phyloP scores from a whole-genome alignment of 2,113 vertebrate genomes.

The Camelus dromedarius region DNA sequence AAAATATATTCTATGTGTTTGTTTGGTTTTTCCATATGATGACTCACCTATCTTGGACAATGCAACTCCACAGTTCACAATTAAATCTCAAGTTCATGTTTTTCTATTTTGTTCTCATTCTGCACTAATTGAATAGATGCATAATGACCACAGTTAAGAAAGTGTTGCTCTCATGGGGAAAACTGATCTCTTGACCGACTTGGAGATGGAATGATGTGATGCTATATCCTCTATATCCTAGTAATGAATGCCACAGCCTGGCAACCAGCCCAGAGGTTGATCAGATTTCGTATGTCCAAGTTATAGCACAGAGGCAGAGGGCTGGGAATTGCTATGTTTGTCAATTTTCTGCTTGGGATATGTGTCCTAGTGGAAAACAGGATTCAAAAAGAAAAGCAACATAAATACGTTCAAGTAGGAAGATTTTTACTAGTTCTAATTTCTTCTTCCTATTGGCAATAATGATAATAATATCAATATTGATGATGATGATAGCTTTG shows the following conservation, averaged over 20 bases:
- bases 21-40: neutral
- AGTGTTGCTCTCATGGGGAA: neutral
- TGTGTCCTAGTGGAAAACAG: neutral
- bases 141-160: neutral
- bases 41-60: neutral
- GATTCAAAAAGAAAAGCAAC: neutral
- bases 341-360: neutral
- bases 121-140: neutral
- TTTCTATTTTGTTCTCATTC: neutral
- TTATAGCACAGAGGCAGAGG: too few species aligned
- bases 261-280: neutral
- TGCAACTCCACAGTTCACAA: constrained; percentile 7
- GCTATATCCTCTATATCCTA: neutral
- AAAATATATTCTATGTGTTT: constrained; percentile 7
- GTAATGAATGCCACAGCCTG: neutral
- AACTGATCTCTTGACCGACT: neutral
- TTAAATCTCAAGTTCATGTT: constrained; percentile 6
- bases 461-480: neutral
- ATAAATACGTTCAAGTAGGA: neutral
- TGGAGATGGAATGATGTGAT: neutral
- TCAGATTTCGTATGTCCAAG: too few species aligned
- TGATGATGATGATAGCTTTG: neutral
- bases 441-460: neutral
- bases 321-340: neutral
- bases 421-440: neutral